These are phyloP conservation scores for Sebastes matsubarae DNA, from an alignment of 2,797 vertebrate genomes.

Conservation along the genomic window DNA sequence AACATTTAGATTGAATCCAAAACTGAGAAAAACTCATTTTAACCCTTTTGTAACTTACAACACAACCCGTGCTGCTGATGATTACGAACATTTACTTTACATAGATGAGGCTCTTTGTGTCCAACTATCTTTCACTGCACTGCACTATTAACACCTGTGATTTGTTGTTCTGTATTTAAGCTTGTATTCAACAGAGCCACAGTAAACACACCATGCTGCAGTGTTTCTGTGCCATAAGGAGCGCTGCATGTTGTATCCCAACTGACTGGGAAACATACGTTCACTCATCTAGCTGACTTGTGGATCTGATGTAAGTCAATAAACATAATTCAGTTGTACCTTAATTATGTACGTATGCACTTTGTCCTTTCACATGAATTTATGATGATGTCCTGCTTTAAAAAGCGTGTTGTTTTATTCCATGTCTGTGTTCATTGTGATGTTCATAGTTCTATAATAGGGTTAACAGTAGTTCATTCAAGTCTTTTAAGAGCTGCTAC, in stretches of 20 bases:
- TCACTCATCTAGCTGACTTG: not conserved
- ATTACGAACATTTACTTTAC: not conserved
- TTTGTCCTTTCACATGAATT: not conserved
- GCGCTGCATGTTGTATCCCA: not conserved
- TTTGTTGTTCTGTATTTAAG: not conserved
- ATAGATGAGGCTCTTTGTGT: not conserved
- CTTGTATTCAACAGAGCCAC: not conserved
- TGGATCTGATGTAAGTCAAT: conserved; percentile 1
- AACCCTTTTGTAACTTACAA: not conserved
- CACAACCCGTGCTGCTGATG: not conserved
- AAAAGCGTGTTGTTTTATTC: not conserved
- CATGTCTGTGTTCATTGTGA: not conserved
- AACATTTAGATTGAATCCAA: not conserved
- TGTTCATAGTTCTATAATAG: not conserved
- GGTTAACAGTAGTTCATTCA: not conserved
- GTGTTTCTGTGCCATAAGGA: not conserved
- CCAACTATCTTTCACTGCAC: not conserved
- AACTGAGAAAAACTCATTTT: not conserved
- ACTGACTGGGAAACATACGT: not conserved
- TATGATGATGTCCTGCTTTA: not conserved
- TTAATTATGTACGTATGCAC: not conserved
- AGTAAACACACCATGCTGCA: not conserved
- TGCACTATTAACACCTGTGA: not conserved
- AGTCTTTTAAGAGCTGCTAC: not conserved
- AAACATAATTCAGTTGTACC: not conserved